phyloP scores from a whole-genome alignment of 2,797 vertebrate genomes.

The Gorsachius magnificus region DNA sequence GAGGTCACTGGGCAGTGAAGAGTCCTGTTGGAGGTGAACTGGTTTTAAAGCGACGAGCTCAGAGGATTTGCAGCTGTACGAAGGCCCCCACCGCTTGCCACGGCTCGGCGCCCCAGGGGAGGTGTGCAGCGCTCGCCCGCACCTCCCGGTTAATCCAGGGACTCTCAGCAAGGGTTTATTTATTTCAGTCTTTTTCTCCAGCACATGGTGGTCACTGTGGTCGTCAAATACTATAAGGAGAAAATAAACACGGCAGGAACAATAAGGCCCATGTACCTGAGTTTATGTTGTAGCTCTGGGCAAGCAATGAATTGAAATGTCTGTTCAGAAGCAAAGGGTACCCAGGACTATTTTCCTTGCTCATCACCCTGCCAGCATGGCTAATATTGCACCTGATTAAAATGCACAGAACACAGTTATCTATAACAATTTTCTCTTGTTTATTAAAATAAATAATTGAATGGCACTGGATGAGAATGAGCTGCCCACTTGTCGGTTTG shows the following conservation, averaged over 20 bases:
- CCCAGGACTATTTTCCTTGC: neutral
- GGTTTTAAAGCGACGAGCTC: neutral
- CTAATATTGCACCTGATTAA: neutral
- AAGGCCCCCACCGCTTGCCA: neutral
- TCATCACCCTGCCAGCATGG: neutral
- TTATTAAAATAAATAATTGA: slow-evolving; percentile 8
- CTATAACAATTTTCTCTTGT: neutral
- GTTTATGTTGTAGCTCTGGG: neutral
- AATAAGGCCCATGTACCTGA: neutral
- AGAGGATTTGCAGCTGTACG: neutral
- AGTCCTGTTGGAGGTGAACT: neutral
- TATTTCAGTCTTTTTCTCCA: neutral
- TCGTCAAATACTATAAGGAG: neutral
- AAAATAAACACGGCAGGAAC: neutral
- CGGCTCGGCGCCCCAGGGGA: neutral
- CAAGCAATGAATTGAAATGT: neutral
- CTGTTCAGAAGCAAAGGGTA: neutral
- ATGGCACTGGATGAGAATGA: neutral
- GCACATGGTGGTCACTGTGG: neutral
- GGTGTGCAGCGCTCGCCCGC: fast-evolving
- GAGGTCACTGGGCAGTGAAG: neutral
- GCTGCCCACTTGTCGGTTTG: neutral
- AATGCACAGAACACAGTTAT: neutral
- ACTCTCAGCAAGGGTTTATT: neutral
- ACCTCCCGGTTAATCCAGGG: neutral